phyloP scores from a whole-genome alignment of 2,113 vertebrate species.

The Athene cunicularia region DNA sequence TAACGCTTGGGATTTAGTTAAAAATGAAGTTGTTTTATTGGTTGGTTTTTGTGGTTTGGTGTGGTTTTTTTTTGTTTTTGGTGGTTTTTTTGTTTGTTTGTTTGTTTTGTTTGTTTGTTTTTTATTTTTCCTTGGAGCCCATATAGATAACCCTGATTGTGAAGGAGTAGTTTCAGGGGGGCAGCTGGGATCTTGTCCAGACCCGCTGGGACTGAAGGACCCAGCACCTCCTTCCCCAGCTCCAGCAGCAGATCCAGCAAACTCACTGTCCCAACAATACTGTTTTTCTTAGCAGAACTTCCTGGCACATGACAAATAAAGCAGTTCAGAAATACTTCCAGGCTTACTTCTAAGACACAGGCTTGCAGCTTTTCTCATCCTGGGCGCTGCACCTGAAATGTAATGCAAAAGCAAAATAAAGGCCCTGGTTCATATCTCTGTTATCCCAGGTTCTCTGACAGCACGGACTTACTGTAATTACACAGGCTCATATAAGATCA shows the following conservation, averaged over 20 bases:
- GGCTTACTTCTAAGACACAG: neutral
- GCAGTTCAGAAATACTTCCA: neutral
- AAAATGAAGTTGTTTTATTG: neutral
- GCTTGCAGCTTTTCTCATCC: neutral
- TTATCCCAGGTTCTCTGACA: constrained; percentile 23
- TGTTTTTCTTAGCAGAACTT: neutral
- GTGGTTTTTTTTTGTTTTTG: no score
- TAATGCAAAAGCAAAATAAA: neutral
- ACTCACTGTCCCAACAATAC: neutral
- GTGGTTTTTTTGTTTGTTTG: no score
- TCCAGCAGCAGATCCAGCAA: neutral
- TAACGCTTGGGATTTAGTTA: neutral
- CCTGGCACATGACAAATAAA: neutral
- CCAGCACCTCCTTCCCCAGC: neutral
- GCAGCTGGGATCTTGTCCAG: neutral
- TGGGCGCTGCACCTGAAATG: neutral
- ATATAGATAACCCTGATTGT: neutral
- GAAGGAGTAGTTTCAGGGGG: neutral
- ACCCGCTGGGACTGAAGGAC: neutral
- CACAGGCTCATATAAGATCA: neutral
- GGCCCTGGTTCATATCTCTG: neutral
- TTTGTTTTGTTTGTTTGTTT: no score
- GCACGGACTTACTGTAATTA: neutral
- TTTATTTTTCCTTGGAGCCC: neutral
- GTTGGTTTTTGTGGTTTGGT: neutral